Evolutionary conservation across 2,888 invertebrate genomes (phyloP).

Genomic region (Leptinotarsa haldemani): DNA sequence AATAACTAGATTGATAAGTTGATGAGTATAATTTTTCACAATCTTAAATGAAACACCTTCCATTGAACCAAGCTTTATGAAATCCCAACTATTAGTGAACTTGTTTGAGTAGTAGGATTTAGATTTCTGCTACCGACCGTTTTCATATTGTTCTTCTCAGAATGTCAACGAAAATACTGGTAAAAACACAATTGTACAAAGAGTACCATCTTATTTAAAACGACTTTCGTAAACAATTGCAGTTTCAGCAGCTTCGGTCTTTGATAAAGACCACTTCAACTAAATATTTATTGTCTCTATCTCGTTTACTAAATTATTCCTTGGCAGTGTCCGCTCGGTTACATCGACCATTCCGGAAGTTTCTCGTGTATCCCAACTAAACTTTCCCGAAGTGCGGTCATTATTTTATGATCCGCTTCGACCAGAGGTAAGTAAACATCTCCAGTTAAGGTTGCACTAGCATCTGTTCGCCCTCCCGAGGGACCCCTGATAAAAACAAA

Average conservation of each 20-base stretch:
- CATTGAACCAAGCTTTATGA: no score
- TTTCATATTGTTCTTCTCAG: no score
- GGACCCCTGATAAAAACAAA: slow-evolving; percentile 65
- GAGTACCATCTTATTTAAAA: no score
- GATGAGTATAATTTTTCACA: no score
- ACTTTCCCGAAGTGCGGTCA: slow-evolving; percentile 38
- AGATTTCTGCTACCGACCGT: no score
- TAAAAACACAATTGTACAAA: no score
- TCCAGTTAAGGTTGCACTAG: slow-evolving; percentile 27
- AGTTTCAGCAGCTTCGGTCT: not conserved
- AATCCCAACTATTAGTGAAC: no score
- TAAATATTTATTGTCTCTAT: slow-evolving; percentile 37
- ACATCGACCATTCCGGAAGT: slow-evolving; percentile 30
- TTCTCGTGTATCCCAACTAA: slow-evolving; percentile 25
- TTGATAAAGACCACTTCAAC: slow-evolving; percentile 21
- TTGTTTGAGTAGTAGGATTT: no score
- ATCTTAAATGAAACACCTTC: no score
- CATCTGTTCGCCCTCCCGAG: slow-evolving; percentile 55
- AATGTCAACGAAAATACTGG: no score
- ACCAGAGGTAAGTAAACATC: slow-evolving; percentile 34
- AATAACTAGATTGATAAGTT: no score
- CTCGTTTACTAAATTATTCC: slow-evolving; percentile 34
- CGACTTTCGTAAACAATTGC: not conserved
- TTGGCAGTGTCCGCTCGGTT: slow-evolving; percentile 17
- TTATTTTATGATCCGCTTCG: slow-evolving; percentile 37